phyloP scores from a whole-genome alignment of 1,140 invertebrate genomes.

The Oncopodura yosiiana region DNA sequence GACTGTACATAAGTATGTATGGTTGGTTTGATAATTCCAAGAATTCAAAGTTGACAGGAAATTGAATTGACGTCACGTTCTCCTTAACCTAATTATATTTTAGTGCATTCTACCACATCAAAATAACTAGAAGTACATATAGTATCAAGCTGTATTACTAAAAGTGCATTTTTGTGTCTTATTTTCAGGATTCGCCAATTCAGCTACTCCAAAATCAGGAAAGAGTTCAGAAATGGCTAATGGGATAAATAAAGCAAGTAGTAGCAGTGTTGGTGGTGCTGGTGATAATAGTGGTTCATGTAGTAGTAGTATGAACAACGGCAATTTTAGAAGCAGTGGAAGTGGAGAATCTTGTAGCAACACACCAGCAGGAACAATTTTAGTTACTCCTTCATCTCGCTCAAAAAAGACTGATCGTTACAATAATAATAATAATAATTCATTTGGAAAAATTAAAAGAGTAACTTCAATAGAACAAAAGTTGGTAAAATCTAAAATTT shows the following conservation, averaged over 20 bases:
- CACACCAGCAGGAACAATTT: conserved; percentile 32
- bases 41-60: too few species aligned
- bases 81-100: too few species aligned
- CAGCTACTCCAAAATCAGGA: conserved; percentile 16
- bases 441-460: not conserved
- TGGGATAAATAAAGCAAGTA: conserved; percentile 2
- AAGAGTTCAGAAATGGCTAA: conserved; percentile 15
- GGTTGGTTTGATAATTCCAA: too few species aligned
- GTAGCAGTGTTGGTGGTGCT: not conserved
- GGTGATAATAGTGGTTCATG: not conserved
- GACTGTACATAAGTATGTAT: too few species aligned
- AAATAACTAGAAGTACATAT: not conserved
- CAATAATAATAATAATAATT: too few species aligned
- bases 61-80: too few species aligned
- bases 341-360: conserved; percentile 27
- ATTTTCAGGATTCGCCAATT: conserved; percentile 24
- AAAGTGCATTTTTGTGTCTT: not conserved
- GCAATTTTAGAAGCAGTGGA: conserved; percentile 25
- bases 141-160: too few species aligned
- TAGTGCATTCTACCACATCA: too few species aligned
- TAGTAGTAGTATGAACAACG: not conserved
- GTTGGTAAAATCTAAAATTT: too few species aligned
- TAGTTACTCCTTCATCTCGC: conserved; percentile 9
- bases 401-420: conserved; percentile 25
- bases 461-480: not conserved